These are phyloP conservation scores for Phoenicopterus ruber DNA, from an alignment of 2,113 vertebrate species.

Conservation along the genomic window DNA sequence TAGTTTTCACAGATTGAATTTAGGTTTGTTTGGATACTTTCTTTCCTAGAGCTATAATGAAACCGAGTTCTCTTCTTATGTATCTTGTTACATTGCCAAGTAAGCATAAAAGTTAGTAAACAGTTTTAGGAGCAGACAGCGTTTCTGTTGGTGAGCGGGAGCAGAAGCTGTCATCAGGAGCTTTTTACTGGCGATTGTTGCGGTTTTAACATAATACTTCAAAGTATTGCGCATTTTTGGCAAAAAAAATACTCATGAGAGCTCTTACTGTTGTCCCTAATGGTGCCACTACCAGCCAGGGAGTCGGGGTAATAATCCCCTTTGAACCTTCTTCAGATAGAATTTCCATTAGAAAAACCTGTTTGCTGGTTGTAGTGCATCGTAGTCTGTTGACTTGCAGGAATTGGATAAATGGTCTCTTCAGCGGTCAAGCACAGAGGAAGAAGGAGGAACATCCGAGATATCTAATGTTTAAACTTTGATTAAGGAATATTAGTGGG, in stretches of 20 bases:
- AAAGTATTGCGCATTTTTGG: background rate
- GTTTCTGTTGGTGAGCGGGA: background rate
- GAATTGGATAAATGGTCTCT: background rate
- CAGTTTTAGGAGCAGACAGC: background rate
- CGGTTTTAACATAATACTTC: background rate
- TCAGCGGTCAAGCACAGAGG: fast-evolving
- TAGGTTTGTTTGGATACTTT: background rate
- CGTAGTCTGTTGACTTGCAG: background rate
- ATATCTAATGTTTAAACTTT: background rate
- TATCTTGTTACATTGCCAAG: background rate
- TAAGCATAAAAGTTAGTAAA: background rate
- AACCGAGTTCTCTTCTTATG: background rate
- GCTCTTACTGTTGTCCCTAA: background rate
- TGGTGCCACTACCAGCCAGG: background rate
- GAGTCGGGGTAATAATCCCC: background rate
- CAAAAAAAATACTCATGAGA: background rate
- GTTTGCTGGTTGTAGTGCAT: background rate
- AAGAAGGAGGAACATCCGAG: background rate
- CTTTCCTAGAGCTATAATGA: background rate
- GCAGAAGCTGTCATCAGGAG: background rate
- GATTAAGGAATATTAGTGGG: background rate
- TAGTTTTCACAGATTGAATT: background rate
- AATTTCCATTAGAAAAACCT: background rate
- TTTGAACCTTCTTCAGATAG: background rate
- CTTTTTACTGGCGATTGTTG: background rate